These are phyloP conservation scores for Eupithecia subfuscata DNA, from an alignment of 2,888 invertebrate species.

Conservation along the genomic window DNA sequence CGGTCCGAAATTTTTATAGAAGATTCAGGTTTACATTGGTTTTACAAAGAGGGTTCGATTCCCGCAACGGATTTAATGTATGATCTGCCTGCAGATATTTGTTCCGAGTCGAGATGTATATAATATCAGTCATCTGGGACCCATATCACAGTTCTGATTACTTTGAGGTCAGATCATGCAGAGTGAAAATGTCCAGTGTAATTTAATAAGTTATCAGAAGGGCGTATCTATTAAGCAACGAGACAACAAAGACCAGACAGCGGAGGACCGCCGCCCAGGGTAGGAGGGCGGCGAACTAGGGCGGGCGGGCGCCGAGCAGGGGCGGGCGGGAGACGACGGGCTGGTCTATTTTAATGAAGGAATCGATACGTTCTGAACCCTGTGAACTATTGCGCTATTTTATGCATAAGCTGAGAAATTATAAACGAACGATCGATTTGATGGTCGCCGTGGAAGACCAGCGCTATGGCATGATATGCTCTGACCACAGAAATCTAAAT, in stretches of 20 bases:
- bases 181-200: too few species aligned
- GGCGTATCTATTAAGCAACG: not conserved
- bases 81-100: too few species aligned
- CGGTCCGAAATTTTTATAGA: too few species aligned
- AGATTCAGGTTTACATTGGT: too few species aligned
- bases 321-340: not conserved
- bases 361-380: not conserved
- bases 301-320: not conserved
- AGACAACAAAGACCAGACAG: constrained; percentile 3
- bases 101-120: too few species aligned
- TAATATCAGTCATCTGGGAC: too few species aligned
- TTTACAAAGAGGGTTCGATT: too few species aligned
- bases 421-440: not conserved
- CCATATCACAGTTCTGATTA: too few species aligned
- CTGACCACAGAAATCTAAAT: too few species aligned
- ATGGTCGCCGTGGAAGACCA: not conserved
- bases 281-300: not conserved
- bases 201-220: not conserved
- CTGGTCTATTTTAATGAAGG: constrained; percentile 1
- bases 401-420: not conserved
- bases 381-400: not conserved
- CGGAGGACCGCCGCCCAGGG: not conserved
- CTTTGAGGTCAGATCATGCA: too few species aligned
- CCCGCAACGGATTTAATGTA: too few species aligned
- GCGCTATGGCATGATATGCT: not conserved